Conservation (phyloP, 1,140 invertebrate genomes). For the Caenorhabditis latens region DNA sequence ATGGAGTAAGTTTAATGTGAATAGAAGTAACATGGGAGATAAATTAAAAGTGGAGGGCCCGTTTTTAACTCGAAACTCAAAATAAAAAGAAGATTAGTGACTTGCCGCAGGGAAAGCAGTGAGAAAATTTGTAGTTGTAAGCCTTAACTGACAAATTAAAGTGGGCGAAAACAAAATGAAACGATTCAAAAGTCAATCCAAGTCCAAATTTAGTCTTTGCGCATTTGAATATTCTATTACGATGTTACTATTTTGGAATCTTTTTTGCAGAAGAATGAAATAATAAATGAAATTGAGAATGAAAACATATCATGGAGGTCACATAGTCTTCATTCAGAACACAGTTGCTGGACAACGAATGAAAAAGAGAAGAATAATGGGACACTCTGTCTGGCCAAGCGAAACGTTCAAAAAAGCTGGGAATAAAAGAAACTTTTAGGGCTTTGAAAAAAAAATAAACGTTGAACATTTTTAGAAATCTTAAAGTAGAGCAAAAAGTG, state of each 20-base stretch:
- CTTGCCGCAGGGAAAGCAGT: slow-evolving; percentile 7
- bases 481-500: too few species aligned
- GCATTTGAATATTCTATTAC: slow-evolving; percentile 49
- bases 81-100: slow-evolving; percentile 28
- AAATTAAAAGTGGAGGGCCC: not conserved
- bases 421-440: not conserved
- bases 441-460: not conserved
- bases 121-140: slow-evolving; percentile 40
- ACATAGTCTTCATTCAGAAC: not conserved
- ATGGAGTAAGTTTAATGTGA: not conserved
- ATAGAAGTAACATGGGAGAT: not conserved
- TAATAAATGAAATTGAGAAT: not conserved
- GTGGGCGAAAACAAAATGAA: slow-evolving; percentile 4
- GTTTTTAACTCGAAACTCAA: not conserved
- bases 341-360: slow-evolving; percentile 7
- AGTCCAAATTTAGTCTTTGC: slow-evolving; percentile 12
- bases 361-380: not conserved
- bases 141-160: slow-evolving; percentile 27
- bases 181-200: slow-evolving; percentile 28
- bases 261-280: slow-evolving; percentile 20
- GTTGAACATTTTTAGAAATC: not conserved
- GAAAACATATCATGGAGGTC: not conserved
- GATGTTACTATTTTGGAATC: not conserved
- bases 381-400: not conserved
- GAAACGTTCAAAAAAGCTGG: not conserved